Evolutionary conservation across 2,888 invertebrate species (phyloP).

Genomic region (Tillus elongatus): DNA sequence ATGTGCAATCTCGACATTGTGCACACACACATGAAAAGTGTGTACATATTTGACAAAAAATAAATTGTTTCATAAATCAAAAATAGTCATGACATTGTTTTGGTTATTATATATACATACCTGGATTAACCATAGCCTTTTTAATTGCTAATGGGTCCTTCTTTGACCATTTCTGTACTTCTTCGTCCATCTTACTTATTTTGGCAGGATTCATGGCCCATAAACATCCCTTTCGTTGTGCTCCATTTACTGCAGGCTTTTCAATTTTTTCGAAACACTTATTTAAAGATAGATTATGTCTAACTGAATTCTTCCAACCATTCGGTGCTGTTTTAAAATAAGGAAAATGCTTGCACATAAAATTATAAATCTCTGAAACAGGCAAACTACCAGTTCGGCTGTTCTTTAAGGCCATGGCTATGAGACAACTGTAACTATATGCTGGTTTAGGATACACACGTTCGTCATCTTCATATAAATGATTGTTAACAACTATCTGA

Average conservation of each 20-base stretch:
- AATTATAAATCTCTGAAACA: constrained; percentile 96
- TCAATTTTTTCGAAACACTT: constrained; percentile 99
- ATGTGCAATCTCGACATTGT: no score
- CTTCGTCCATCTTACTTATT: constrained; percentile 94
- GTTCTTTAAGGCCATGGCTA: constrained; percentile 96
- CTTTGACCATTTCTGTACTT: constrained; percentile 94
- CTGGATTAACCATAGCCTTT: constrained; percentile 90
- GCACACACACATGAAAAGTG: no score
- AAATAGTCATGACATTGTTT: no score
- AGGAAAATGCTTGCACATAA: constrained; percentile 98
- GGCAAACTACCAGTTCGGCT: constrained; percentile 89
- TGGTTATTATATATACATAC: constrained; percentile 46
- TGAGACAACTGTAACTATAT: constrained; percentile 95
- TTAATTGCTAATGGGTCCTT: constrained; percentile 90
- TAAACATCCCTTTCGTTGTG: constrained; percentile 80
- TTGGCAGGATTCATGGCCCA: constrained; percentile 97
- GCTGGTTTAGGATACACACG: constrained; percentile 87
- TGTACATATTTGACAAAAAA: no score
- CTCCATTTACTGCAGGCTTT: constrained; percentile 80
- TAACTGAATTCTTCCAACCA: constrained; percentile 98
- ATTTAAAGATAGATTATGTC: constrained; percentile 94
- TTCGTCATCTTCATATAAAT: constrained; percentile 41
- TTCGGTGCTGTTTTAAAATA: constrained; percentile 97
- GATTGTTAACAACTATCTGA: constrained; percentile 21
- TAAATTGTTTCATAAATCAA: neutral